A percentile compares a stretch with the other conserved stretches of the same genome.
These are phyloP conservation scores for Lethenteron reissneri DNA, from an alignment of 2,113 vertebrate genomes.

Conservation along the genomic window DNA sequence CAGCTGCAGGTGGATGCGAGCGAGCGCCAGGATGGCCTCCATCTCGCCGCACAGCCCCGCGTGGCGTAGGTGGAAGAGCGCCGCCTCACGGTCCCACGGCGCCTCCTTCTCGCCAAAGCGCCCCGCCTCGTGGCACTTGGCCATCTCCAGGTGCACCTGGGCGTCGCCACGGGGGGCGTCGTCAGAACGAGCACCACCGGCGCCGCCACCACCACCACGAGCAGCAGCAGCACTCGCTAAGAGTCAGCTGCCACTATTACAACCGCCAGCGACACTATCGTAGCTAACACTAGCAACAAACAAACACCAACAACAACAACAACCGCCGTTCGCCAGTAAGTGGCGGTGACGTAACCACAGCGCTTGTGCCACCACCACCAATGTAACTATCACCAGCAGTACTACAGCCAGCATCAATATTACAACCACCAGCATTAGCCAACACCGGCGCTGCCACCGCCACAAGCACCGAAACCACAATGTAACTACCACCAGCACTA, in stretches of 20 bases:
- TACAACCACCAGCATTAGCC: no score
- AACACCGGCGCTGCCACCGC: no score
- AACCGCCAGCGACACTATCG: no score
- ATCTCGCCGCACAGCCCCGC: constrained; percentile 75
- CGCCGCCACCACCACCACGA: no score
- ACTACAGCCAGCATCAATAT: no score
- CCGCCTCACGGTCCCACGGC: constrained; percentile 55
- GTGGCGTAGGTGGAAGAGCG: constrained; percentile 63
- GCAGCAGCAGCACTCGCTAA: no score
- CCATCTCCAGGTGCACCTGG: constrained; percentile 86
- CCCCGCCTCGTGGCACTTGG: constrained; percentile 65
- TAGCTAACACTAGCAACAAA: background rate
- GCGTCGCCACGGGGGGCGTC: no score
- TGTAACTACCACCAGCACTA: no score
- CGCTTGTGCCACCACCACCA: background rate
- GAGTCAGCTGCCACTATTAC: no score
- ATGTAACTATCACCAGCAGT: no score
- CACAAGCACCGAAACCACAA: no score
- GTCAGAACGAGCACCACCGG: no score
- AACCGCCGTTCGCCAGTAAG: background rate
- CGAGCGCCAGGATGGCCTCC: constrained; percentile 66
- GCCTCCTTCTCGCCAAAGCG: constrained; percentile 66
- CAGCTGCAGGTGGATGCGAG: constrained; percentile 56
- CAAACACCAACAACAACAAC: background rate
- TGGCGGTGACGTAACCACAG: background rate